Evolutionary conservation across 2,888 invertebrate species (phyloP), one percentile per base, ranked within the genome.

Genomic region (Amiota minor): DNA sequence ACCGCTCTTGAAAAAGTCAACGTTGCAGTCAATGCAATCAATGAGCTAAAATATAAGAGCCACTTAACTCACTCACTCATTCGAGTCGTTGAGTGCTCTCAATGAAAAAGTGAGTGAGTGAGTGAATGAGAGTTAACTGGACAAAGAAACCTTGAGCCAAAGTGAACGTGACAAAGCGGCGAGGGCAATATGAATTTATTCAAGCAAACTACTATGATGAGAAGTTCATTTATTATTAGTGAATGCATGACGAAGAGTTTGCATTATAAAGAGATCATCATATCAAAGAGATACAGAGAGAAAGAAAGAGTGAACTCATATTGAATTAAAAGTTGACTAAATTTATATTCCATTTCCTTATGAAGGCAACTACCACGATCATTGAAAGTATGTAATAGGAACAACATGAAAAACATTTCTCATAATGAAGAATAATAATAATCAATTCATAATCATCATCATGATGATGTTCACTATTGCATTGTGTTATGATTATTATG

Each of bases 81-180:
- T 35, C 35, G 12, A 53, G n/a, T n/a, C n/a, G n/a, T 9, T 16
- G 53, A 53, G 53, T 16, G 53, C 53, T 9, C 16, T 12, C 53
- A 53, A 53, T n/a, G 50, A 50, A n/a, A 14, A 50, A 50, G 50
- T 9, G n/a, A 50, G 53, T 12, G 11, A n/a, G 53, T 53, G 53
- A 53, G n/a, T 53, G 53, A 53, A 53, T 16, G 53, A 14, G 53
- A 16, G 35, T 35, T 6, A 35, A 35, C 35, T 35, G 2, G 35
- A 35, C 35, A 35, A 35, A 35, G 35, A 35, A 35, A 35, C 6
- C 35, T 35, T 35, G 35, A 35, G 35, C 6, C 1, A 16, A 16
- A 53, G 83, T 82, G 86, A 78, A 81, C 78, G 69, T 76, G 78
- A 62, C 73, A 46, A 0, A 35, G 35, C n/a, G 46, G 10, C 45